A percentile compares a stretch with the other conserved stretches of the same genome.
Evolutionary conservation across 2,888 invertebrate species (phyloP).

Genomic region (Spisula subtruncata): DNA sequence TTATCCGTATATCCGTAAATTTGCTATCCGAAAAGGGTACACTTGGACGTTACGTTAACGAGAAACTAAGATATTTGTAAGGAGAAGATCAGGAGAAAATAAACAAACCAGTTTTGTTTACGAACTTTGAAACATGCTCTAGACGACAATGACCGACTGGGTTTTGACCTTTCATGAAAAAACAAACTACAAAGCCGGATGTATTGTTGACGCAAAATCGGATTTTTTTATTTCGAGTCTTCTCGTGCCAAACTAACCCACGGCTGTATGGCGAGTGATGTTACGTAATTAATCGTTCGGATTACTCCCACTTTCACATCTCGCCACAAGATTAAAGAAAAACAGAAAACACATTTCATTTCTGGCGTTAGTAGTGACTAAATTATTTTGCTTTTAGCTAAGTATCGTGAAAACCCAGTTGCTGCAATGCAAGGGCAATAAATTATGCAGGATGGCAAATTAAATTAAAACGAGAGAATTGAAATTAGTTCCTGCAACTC

Average conservation of each 20-base stretch:
- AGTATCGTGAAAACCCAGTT: neutral
- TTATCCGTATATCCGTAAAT: neutral
- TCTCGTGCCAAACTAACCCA: neutral
- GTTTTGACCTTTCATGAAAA: neutral
- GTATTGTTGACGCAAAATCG: neutral
- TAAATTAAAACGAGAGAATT: constrained; percentile 2
- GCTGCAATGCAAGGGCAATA: neutral
- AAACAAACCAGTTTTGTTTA: too few relatives aligned
- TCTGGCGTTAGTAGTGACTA: neutral
- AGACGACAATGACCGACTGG: constrained; percentile 3
- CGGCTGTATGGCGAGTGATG: neutral
- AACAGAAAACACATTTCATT: neutral
- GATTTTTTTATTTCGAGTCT: neutral
- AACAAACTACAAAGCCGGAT: neutral
- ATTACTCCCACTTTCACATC: neutral
- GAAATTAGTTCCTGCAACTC: neutral
- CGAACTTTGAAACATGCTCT: neutral
- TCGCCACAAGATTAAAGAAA: neutral
- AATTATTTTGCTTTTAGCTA: constrained; percentile 24
- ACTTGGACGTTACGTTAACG: neutral
- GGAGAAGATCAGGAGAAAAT: too few relatives aligned
- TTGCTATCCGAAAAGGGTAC: neutral
- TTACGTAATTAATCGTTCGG: neutral
- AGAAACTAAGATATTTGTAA: too few relatives aligned
- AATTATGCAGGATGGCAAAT: constrained; percentile 12